Conservation (phyloP, 2,797 vertebrate genomes). For the Sebastes umbrosus region DNA sequence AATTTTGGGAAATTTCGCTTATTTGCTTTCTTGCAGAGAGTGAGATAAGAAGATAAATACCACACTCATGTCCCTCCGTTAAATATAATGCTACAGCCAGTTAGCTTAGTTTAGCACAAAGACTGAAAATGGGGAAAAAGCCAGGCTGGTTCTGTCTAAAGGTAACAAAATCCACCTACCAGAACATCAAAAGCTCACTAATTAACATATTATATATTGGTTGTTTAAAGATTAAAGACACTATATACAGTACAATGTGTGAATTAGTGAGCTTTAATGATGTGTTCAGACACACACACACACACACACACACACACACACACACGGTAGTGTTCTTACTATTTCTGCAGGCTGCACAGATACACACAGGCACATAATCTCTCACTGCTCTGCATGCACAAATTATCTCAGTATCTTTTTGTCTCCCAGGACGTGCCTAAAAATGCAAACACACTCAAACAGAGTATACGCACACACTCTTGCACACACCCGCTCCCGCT, state of each 20-base stretch:
- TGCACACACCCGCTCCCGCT: neutral
- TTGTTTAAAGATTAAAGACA: neutral
- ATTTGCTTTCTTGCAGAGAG: neutral
- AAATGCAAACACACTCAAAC: neutral
- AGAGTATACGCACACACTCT: neutral
- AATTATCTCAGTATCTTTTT: conserved; percentile 19
- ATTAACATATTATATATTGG: neutral
- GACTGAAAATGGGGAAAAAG: neutral
- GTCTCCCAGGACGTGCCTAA: neutral
- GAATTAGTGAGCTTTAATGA: neutral
- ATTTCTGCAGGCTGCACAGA: neutral
- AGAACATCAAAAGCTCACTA: neutral
- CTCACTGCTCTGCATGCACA: neutral
- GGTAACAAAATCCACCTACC: neutral
- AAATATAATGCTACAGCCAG: neutral
- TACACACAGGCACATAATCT: conserved; percentile 1
- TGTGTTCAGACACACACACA: neutral
- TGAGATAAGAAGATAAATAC: neutral
- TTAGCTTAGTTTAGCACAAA: neutral
- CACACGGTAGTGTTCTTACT: neutral
- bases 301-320: neutral
- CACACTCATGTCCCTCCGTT: neutral
- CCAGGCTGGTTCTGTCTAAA: neutral
- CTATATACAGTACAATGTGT: neutral
- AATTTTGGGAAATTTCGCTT: accelerated